Evolutionary conservation across 2,113 vertebrate genomes (phyloP).

Genomic region (Silurus asotus): DNA sequence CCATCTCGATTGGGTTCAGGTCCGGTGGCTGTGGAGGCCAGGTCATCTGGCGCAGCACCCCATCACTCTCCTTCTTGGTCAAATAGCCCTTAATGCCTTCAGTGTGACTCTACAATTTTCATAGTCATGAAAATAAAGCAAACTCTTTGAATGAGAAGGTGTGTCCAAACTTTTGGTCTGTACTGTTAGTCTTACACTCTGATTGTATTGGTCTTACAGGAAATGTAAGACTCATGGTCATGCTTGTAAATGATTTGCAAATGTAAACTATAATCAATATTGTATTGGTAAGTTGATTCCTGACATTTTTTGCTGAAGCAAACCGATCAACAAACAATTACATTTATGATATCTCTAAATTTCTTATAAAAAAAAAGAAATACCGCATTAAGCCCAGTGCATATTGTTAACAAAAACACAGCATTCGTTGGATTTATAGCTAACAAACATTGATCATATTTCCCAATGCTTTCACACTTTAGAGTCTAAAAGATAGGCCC

Average conservation of each 20-base stretch:
- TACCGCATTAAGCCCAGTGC: not conserved
- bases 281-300: not conserved
- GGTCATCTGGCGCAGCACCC: too few relatives aligned
- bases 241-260: not conserved
- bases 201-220: not conserved
- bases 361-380: not conserved
- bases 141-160: too few relatives aligned
- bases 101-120: too few relatives aligned
- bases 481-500: not conserved
- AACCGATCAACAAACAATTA: too few relatives aligned
- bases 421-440: not conserved
- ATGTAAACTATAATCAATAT: not conserved
- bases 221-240: not conserved
- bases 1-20: too few relatives aligned
- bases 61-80: too few relatives aligned
- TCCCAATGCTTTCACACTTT: not conserved
- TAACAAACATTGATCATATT: not conserved
- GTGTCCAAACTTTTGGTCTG: too few relatives aligned
- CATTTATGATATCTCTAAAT: not conserved
- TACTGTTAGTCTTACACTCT: not conserved
- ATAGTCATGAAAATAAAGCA: too few relatives aligned
- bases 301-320: not conserved
- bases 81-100: too few relatives aligned
- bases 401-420: not conserved
- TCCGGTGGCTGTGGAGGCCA: too few relatives aligned